phyloP scores from a whole-genome alignment of 2,888 invertebrate species.

The Macaria liturata region DNA sequence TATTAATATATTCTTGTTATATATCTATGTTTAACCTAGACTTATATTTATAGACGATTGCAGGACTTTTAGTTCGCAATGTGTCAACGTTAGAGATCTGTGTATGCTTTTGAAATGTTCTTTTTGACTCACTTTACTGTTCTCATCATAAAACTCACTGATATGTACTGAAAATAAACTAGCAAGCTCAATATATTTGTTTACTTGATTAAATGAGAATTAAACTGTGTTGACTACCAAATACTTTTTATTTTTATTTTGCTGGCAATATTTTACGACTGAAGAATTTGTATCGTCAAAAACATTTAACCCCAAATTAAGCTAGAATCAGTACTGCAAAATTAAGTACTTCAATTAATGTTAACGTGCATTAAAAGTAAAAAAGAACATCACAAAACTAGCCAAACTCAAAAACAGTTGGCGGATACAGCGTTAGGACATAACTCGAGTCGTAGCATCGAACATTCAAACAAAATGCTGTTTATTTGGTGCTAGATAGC shows the following conservation, averaged over 20 bases:
- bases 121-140: slow-evolving; percentile 43
- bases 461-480: slow-evolving; percentile 37
- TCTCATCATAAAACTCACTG: slow-evolving; percentile 26
- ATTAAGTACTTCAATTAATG: not conserved
- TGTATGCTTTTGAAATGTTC: slow-evolving; percentile 52
- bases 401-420: slow-evolving; percentile 50
- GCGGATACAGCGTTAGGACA: slow-evolving; percentile 44
- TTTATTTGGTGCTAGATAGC: slow-evolving; percentile 52
- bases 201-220: not conserved
- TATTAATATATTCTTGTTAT: slow-evolving; percentile 71
- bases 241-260: too few relatives aligned
- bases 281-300: too few relatives aligned
- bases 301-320: too few relatives aligned
- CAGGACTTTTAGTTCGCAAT: slow-evolving; percentile 76
- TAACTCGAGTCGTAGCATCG: slow-evolving; percentile 25
- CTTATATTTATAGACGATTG: slow-evolving; percentile 72
- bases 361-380: slow-evolving; percentile 34
- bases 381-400: slow-evolving; percentile 67
- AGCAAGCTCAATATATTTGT: not conserved
- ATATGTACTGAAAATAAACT: slow-evolving; percentile 40
- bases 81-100: slow-evolving; percentile 75
- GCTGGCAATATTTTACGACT: too few relatives aligned
- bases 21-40: slow-evolving; percentile 69
- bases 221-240: not conserved
- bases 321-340: too few relatives aligned